phyloP scores from a whole-genome alignment of 2,888 invertebrate genomes.

The Cybosia mesomella region DNA sequence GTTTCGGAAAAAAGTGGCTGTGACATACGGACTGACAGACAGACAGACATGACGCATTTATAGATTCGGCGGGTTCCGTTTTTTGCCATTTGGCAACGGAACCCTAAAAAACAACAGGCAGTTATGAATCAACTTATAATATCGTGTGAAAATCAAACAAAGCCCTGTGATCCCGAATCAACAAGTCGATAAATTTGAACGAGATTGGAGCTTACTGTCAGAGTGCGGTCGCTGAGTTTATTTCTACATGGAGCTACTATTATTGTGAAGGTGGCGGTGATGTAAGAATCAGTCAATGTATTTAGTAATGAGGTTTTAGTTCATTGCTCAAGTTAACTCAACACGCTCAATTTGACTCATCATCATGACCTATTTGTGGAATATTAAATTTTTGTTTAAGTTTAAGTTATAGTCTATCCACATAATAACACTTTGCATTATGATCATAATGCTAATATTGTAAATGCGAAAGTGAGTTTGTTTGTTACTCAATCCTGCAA shows the following conservation, averaged over 20 bases:
- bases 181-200: slow-evolving; percentile 52
- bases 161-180: slow-evolving; percentile 38
- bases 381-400: too few relatives aligned
- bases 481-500: too few relatives aligned
- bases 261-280: slow-evolving; percentile 7
- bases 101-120: slow-evolving; percentile 36
- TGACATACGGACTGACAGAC: too few relatives aligned
- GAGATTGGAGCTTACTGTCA: slow-evolving; percentile 45
- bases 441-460: too few relatives aligned
- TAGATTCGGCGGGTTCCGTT: too few relatives aligned
- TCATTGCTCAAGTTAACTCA: neutral
- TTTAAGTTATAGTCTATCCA: too few relatives aligned
- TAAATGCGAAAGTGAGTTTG: too few relatives aligned
- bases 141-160: slow-evolving; percentile 30
- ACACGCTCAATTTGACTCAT: neutral
- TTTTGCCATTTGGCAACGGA: too few relatives aligned
- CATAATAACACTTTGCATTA: too few relatives aligned
- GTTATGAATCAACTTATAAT: slow-evolving; percentile 25
- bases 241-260: slow-evolving; percentile 22
- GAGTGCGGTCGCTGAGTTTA: slow-evolving; percentile 32
- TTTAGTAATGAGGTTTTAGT: neutral
- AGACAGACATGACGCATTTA: too few relatives aligned
- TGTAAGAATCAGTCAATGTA: neutral
- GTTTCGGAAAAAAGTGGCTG: too few relatives aligned
- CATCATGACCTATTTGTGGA: too few relatives aligned